Conservation (phyloP, 2,113 vertebrate species). For the Caretta caretta region DNA sequence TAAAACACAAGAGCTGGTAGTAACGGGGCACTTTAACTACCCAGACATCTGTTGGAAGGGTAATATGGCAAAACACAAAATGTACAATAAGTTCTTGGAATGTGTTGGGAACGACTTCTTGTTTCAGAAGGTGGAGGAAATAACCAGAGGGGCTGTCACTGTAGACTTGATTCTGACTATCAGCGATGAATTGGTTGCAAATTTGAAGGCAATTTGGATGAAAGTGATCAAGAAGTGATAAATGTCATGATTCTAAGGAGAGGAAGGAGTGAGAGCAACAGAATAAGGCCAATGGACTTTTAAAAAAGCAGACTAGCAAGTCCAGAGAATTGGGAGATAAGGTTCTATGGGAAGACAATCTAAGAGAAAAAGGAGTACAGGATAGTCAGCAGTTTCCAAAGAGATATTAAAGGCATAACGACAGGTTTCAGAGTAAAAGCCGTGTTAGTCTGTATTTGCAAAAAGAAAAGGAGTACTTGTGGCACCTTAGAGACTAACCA, state of each 20-base stretch:
- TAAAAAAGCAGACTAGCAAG: not conserved
- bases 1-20: not conserved
- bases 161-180: not conserved
- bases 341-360: too few species aligned
- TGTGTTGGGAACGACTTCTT: not conserved
- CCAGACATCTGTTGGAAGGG: not conserved
- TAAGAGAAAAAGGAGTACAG: too few species aligned
- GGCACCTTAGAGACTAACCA: too few species aligned
- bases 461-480: too few species aligned
- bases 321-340: not conserved
- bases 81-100: not conserved
- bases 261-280: not conserved
- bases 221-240: not conserved
- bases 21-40: not conserved
- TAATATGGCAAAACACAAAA: not conserved
- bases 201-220: not conserved
- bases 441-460: too few species aligned
- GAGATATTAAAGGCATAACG: too few species aligned
- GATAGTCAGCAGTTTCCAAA: too few species aligned
- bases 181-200: not conserved
- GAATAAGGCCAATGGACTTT: not conserved
- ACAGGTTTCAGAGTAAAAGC: too few species aligned
- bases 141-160: not conserved
- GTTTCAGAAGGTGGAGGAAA: not conserved
- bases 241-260: not conserved